These are phyloP conservation scores for Ornithoptera alexandrae DNA, from an alignment of 2,888 invertebrate species.

Conservation along the genomic window DNA sequence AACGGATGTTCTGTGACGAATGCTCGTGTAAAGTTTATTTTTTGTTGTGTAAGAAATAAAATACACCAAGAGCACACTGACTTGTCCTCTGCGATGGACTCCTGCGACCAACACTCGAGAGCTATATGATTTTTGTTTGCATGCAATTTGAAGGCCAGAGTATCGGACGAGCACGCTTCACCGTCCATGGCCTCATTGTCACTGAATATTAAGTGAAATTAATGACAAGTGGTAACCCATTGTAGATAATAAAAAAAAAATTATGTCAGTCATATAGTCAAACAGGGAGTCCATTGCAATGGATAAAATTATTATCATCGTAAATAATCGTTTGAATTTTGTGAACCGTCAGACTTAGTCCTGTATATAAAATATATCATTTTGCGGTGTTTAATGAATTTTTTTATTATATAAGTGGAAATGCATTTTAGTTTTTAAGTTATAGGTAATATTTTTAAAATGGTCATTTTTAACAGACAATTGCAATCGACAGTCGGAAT, in stretches of 20 bases:
- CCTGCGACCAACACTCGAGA: slow-evolving; percentile 11
- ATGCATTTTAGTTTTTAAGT: slow-evolving; percentile 80
- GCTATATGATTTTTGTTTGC: slow-evolving; percentile 20
- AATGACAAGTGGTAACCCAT: too few relatives aligned
- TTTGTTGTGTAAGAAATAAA: slow-evolving; percentile 68
- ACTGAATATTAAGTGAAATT: too few relatives aligned
- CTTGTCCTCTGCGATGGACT: slow-evolving; percentile 60
- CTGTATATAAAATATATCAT: slow-evolving; percentile 76
- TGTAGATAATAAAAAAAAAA: too few relatives aligned
- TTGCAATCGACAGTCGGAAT: slow-evolving; percentile 71
- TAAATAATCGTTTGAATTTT: slow-evolving; percentile 66
- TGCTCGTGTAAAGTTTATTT: slow-evolving; percentile 44
- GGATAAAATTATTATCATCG: slow-evolving; percentile 55
- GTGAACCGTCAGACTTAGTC: slow-evolving; percentile 72
- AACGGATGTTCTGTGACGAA: slow-evolving; percentile 32
- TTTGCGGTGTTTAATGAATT: slow-evolving; percentile 72
- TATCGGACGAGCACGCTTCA: too few relatives aligned
- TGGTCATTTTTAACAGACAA: slow-evolving; percentile 73
- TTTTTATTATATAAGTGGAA: slow-evolving; percentile 67
- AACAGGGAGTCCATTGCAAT: slow-evolving; percentile 57
- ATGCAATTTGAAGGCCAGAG: not conserved
- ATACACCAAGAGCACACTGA: slow-evolving; percentile 68
- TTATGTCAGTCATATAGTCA: slow-evolving; percentile 1
- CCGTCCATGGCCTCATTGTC: too few relatives aligned
- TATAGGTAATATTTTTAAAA: slow-evolving; percentile 77